These are phyloP conservation scores for Barypeithes pellucidus DNA, from an alignment of 2,888 invertebrate genomes.

Conservation along the genomic window DNA sequence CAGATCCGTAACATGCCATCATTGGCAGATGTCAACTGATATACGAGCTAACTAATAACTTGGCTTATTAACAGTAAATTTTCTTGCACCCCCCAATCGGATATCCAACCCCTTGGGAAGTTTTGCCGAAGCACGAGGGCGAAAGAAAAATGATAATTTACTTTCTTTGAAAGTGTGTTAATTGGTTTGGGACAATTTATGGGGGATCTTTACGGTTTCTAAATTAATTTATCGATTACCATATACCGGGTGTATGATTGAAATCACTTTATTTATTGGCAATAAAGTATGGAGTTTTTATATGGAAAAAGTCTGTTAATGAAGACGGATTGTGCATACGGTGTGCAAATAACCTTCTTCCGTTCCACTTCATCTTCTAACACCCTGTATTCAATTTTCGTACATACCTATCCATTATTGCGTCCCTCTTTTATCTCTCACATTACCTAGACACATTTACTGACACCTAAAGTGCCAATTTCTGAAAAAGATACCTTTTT, in stretches of 20 bases:
- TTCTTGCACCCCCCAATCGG: slow-evolving; percentile 49
- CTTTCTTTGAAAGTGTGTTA: slow-evolving; percentile 47
- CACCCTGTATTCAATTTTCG: slow-evolving; percentile 2
- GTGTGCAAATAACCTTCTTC: no score
- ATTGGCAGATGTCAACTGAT: slow-evolving; percentile 72
- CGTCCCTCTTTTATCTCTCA: slow-evolving; percentile 9
- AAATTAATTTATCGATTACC: slow-evolving; percentile 16
- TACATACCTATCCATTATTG: background rate
- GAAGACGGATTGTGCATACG: no score
- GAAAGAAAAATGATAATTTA: slow-evolving; percentile 45
- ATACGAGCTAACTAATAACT: slow-evolving; percentile 69
- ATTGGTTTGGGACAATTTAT: slow-evolving; percentile 48
- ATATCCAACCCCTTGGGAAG: slow-evolving; percentile 50
- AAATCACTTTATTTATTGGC: no score
- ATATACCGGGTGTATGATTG: no score
- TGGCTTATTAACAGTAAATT: slow-evolving; percentile 57
- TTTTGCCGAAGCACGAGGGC: slow-evolving; percentile 41
- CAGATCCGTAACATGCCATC: slow-evolving; percentile 67
- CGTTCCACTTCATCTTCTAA: background rate
- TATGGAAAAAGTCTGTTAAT: no score
- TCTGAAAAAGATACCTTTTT: slow-evolving; percentile 47
- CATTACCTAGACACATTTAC: slow-evolving; percentile 24
- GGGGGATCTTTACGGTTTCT: slow-evolving; percentile 2
- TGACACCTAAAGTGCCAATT: slow-evolving; percentile 54
- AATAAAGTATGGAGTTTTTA: no score